phyloP scores from a whole-genome alignment of 92 coral and sea anemone species.

The Epizoanthus ramosus region DNA sequence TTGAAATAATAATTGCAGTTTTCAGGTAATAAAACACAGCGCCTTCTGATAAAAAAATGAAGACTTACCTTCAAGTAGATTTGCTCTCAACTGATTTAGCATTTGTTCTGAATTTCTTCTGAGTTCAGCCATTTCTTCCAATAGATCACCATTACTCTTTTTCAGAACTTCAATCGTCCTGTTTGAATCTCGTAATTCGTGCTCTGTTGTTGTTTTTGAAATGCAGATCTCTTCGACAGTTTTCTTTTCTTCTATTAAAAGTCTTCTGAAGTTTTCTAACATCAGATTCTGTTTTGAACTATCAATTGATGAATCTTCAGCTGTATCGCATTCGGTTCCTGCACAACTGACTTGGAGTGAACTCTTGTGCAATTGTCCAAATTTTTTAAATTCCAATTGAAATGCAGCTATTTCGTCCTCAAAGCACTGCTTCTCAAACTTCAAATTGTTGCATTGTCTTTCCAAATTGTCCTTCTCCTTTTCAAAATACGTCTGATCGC shows the following conservation, averaged over 20 bases:
- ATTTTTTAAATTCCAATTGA: conserved; percentile 24
- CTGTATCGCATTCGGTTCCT: too few species aligned
- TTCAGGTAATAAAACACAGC: too few species aligned
- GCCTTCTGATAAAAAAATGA: too few species aligned
- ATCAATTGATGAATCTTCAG: neutral
- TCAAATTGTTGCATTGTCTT: neutral
- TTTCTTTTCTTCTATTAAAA: conserved; percentile 16
- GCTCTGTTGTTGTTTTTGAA: neutral
- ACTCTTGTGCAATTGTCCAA: too few species aligned
- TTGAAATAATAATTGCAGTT: too few species aligned
- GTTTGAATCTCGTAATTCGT: conserved; percentile 19
- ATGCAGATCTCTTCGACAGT: conserved; percentile 2
- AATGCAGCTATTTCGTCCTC: conserved; percentile 31
- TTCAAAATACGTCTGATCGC: conserved; percentile 29
- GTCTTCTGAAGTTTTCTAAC: conserved; percentile 30
- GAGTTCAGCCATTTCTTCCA: conserved; percentile 4
- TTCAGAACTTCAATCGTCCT: conserved; percentile 14
- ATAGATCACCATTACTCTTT: conserved; percentile 21
- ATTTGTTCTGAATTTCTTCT: conserved; percentile 7
- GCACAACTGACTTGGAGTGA: too few species aligned
- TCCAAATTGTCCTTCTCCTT: conserved; percentile 22
- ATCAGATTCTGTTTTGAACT: neutral
- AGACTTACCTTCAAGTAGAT: conserved; percentile 27
- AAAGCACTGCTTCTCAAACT: conserved; percentile 24
- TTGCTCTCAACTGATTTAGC: conserved; percentile 25